A percentile compares a stretch with the other conserved stretches of the same genome.
Conservation (phyloP, 2,888 invertebrate genomes). For the Eristalis arbustorum region DNA sequence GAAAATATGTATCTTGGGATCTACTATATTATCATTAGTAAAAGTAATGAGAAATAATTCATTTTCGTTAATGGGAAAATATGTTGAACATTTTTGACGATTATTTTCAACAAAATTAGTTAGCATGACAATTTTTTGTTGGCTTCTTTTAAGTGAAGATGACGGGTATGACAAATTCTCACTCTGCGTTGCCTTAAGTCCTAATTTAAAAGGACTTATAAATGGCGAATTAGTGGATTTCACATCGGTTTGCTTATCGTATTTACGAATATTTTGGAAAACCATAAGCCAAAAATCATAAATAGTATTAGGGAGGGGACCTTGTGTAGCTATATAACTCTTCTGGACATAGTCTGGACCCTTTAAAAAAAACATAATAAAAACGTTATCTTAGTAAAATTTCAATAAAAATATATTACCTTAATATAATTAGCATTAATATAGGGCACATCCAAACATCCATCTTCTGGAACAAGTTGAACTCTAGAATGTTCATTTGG, state of each 20-base stretch:
- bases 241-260: constrained; percentile 26
- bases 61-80: constrained; percentile 86
- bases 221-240: neutral
- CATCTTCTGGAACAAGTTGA: constrained; percentile 81
- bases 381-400: neutral
- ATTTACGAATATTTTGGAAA: constrained; percentile 81
- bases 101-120: constrained; percentile 93
- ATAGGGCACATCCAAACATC: constrained; percentile 84
- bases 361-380: constrained; percentile 81
- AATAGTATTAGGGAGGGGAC: constrained; percentile 93
- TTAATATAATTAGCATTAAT: constrained; percentile 97
- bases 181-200: neutral
- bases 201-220: neutral
- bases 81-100: constrained; percentile 93
- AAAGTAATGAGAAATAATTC: constrained; percentile 80
- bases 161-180: neutral
- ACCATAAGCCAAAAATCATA: constrained; percentile 96
- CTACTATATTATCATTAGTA: constrained; percentile 65
- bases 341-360: constrained; percentile 93
- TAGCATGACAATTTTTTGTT: constrained; percentile 91
- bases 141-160: constrained; percentile 24
- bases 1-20: constrained; percentile 55
- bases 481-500: constrained; percentile 94
- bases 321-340: constrained; percentile 95
- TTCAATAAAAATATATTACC: constrained; percentile 80